Evolutionary conservation across 2,113 vertebrate species (phyloP).

Genomic region (Pithys albifrons): DNA sequence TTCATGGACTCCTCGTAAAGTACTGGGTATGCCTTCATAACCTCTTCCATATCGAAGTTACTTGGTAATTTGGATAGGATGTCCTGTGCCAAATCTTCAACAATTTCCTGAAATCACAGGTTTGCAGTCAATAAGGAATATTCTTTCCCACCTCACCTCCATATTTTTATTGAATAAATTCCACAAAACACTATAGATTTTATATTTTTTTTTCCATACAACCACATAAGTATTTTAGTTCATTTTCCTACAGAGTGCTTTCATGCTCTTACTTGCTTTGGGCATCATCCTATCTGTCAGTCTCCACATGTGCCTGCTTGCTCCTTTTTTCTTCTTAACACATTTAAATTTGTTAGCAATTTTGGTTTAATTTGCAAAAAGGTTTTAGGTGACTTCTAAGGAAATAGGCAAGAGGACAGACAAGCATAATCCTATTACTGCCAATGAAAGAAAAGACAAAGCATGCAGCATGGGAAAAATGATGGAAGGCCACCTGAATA

Average conservation of each 20-base stretch:
- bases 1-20: constrained; percentile 94
- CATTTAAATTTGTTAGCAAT: not conserved
- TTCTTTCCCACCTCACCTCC: not conserved
- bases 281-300: not conserved
- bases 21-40: constrained; percentile 86
- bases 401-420: not conserved
- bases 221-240: not conserved
- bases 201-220: not conserved
- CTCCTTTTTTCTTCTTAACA: not conserved
- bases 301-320: not conserved
- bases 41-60: constrained; percentile 81
- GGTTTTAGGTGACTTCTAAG: not conserved
- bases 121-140: not conserved
- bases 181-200: not conserved
- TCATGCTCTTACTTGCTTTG: not conserved
- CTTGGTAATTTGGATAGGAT: constrained; percentile 86
- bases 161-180: not conserved
- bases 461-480: not conserved
- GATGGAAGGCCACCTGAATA: not conserved
- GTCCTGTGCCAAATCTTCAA: constrained; percentile 86
- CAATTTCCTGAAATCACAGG: constrained; percentile 80
- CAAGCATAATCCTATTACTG: not conserved
- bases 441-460: not conserved
- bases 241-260: not conserved
- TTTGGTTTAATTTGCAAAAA: not conserved